phyloP scores from a whole-genome alignment of 2,797 vertebrate genomes.

The Pangasius djambal region DNA sequence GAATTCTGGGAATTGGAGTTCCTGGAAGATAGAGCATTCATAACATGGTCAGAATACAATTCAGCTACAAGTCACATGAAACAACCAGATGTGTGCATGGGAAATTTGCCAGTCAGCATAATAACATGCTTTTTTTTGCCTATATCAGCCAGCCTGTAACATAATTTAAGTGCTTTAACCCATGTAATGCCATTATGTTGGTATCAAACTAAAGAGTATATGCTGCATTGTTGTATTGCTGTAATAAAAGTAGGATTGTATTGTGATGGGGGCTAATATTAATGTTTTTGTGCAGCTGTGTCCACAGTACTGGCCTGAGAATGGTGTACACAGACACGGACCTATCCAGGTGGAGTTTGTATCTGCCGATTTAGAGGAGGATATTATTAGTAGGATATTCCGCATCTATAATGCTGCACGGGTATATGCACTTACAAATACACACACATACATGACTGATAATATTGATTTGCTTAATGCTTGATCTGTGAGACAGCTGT shows the following conservation, averaged over 20 bases:
- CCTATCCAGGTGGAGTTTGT: slow-evolving; percentile 98
- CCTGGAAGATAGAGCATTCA: not conserved
- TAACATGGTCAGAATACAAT: not conserved
- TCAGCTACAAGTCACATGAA: not conserved
- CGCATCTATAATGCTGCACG: slow-evolving; percentile 95
- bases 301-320: slow-evolving; percentile 98
- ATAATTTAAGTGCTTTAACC: not conserved
- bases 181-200: not conserved
- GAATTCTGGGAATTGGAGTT: not conserved
- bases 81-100: not conserved
- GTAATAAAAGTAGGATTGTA: not conserved
- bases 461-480: not conserved
- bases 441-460: not conserved
- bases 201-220: not conserved
- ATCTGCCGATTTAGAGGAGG: slow-evolving; percentile 96
- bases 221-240: not conserved
- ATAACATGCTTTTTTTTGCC: not conserved
- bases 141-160: not conserved
- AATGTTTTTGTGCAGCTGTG: slow-evolving; percentile 78
- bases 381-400: slow-evolving; percentile 98
- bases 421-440: slow-evolving; percentile 64
- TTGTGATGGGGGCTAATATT: not conserved
- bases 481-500: slow-evolving; percentile 1
- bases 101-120: not conserved
- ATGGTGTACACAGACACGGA: slow-evolving; percentile 90